phyloP scores from a whole-genome alignment of 2,888 invertebrate genomes.

The Papilio elwesi region DNA sequence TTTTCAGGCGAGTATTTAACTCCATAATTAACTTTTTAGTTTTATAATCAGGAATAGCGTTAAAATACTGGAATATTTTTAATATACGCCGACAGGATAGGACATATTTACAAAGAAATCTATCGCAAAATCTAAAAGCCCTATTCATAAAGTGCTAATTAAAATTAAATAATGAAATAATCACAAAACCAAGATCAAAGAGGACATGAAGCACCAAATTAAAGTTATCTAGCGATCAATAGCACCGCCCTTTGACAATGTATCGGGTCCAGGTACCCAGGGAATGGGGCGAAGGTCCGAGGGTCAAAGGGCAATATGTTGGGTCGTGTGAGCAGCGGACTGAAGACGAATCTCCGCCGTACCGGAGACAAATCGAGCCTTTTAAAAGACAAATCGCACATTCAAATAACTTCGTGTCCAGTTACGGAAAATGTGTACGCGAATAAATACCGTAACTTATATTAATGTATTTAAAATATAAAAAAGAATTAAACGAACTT shows the following conservation, averaged over 20 bases:
- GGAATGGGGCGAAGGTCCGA: slow-evolving; percentile 13
- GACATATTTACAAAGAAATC: neutral
- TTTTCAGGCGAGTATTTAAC: neutral
- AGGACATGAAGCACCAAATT: neutral
- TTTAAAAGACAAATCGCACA: slow-evolving; percentile 32
- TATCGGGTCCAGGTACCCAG: slow-evolving; percentile 1
- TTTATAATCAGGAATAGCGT: neutral
- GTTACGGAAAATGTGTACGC: neutral
- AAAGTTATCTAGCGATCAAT: slow-evolving; percentile 16
- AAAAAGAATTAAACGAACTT: no score
- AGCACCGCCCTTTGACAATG: neutral
- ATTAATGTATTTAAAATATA: no score
- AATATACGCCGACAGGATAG: neutral
- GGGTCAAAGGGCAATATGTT: slow-evolving; percentile 36
- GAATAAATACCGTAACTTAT: neutral
- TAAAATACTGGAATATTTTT: neutral
- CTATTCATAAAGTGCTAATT: no score
- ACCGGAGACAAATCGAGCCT: slow-evolving; percentile 28
- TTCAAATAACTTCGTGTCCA: slow-evolving; percentile 2
- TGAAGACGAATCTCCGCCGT: slow-evolving; percentile 16
- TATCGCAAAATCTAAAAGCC: neutral
- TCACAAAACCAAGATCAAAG: neutral
- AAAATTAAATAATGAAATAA: neutral
- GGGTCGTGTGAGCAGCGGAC: slow-evolving; percentile 22
- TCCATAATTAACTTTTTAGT: neutral